Percentiles rank a stretch among this genome's conserved stretches.
Conservation (phyloP, 2,113 vertebrate genomes). For the Parus major region DNA sequence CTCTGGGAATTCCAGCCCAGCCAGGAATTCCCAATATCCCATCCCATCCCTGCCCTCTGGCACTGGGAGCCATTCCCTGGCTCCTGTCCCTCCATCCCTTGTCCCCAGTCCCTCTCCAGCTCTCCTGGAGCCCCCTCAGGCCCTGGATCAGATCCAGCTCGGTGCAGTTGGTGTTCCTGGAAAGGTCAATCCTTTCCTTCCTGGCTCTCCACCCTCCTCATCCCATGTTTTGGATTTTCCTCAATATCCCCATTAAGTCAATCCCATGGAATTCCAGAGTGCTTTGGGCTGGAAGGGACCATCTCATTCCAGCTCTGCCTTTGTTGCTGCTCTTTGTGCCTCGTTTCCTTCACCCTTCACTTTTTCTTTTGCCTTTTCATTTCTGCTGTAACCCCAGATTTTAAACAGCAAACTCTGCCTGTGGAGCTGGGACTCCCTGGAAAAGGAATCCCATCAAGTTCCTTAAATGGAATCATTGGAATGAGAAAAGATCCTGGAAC, state of each 20-base stretch:
- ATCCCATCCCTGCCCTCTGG: background rate
- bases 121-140: background rate
- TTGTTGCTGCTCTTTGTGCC: background rate
- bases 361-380: background rate
- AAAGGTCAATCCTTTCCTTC: background rate
- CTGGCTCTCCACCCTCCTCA: background rate
- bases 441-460: accelerated
- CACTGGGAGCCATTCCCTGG: background rate
- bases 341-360: background rate
- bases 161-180: too few species aligned
- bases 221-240: background rate
- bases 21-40: background rate
- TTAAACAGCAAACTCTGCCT: background rate
- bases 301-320: background rate
- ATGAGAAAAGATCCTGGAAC: background rate
- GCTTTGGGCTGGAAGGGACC: background rate
- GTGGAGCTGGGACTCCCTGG: background rate
- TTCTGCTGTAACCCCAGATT: background rate
- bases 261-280: background rate
- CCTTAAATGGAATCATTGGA: background rate
- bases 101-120: background rate
- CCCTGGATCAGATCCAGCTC: background rate
- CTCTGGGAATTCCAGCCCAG: background rate
- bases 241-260: background rate
- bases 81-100: background rate